Base-by-base conservation (phyloP, 2,797 vertebrate species). In the Enteromius thamalakanensis region DNA sequence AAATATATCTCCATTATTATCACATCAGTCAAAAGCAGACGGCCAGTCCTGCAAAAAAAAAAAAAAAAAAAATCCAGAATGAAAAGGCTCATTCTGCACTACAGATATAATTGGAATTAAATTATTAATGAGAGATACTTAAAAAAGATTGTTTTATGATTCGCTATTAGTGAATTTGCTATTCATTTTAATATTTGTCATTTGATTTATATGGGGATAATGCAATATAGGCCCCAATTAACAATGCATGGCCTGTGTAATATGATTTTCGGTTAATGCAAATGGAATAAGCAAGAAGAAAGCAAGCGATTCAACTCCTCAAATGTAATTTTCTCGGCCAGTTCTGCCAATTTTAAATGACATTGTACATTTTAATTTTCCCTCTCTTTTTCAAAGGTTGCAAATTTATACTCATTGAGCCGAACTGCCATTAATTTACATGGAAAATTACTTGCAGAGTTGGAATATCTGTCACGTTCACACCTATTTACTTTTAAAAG, bases 161-260 rank as follows among this genome's bases (percentile, higher is more conserved):
- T 95, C 94, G 93, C 95, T 95, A 95, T 96, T 96, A 95, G 92
- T 93, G 93, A 95, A 95, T 96, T 95, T 96, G 95, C 95, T 96
- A 96, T 96, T 96, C 95, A 96, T 96, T 96, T 96, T 95, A 94
- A 95, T 96, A 95, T 95, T 95, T 95, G 95, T 95, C 94, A 95
- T 96, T 95, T 96, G 95, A 96, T 96, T 96, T 96, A 96, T 96
- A 95, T 95, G 93, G 93, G 95, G 94, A 95, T 96, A 96, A 96
- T 96, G 94, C 95, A 95, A 94, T 96, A 95, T 94, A 94, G 94
- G 93, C 93, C 64, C 93, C 94, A 96, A 96, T 96, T 96, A 96
- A 96, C 95, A 96, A 95, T 95, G 95, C 95, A 95, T 96, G 94
- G 93, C 91, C 94, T 94, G 93, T 94, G 93, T 96, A 96, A 95